Evolutionary conservation across 2,797 vertebrate genomes (phyloP), one percentile per base, ranked within the genome.

Genomic region (Thripadectes ignobilis): DNA sequence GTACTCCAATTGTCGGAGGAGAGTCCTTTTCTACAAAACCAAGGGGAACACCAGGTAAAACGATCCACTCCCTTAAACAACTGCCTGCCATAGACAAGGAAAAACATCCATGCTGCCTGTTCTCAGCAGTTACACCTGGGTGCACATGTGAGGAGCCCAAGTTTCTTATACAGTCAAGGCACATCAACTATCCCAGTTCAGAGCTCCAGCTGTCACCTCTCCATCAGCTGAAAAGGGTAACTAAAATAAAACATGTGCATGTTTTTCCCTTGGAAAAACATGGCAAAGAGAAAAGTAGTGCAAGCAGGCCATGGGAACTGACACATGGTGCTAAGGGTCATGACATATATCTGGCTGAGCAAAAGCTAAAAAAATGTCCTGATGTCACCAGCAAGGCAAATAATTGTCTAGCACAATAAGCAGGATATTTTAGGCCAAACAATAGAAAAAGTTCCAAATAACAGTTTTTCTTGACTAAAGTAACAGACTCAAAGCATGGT

Each of bases 1-100:
- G 98, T 93, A 99, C 99, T 34, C 99, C 99, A 21, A 99, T 94
- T 7, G 98, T 97, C 6, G 98, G 97, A 81, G 98, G 97, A 36
- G 98, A 97, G 75, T 98, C 98, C 85, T 97, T 98, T 82, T 98
- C 99, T 99, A 93, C 14, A 92, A 92, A 95, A 90, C 9, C 94
- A 92, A 97, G 41, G 52, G 27, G 58, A 92, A 67, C 23, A 72
- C 13, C 61, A 91, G 39, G 43, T 80, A 76, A 93, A 92, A 59
- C 4, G 10, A 66, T n/a, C 73, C 52, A 36, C 41, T 48, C 15
- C 73, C 43, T 80, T 74, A 77, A 80, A 76, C 19, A 39, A 49
- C 45, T 59, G 41, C 20, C 45, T 59, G 45, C 20, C 58, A 52
- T 0, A 75, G 10, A 39, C 63, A 92, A 77, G 8, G 11, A 49